Evolutionary conservation across 1,140 invertebrate species (phyloP).

Genomic region (Aphelenchoides besseyi): DNA sequence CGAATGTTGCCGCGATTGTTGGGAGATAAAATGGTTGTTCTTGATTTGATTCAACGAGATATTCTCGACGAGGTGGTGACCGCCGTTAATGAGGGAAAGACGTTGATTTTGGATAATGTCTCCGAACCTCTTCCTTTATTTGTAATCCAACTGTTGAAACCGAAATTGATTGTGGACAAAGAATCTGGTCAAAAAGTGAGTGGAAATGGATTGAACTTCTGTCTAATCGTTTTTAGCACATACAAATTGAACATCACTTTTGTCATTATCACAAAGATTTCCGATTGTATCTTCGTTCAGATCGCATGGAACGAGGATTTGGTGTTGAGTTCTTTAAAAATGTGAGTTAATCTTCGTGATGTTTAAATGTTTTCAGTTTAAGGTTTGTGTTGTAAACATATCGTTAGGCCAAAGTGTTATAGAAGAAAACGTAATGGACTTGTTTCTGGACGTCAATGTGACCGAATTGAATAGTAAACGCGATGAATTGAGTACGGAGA

Average conservation of each 20-base stretch:
- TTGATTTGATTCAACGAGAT: constrained; percentile 10
- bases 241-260: constrained; percentile 26
- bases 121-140: constrained; percentile 32
- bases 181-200: constrained; percentile 6
- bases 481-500: constrained; percentile 40
- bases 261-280: constrained; percentile 36
- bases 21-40: constrained; percentile 5
- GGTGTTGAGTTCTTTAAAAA: constrained; percentile 33
- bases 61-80: constrained; percentile 13
- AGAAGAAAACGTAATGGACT: constrained; percentile 35
- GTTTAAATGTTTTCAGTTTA: constrained; percentile 20
- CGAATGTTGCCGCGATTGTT: constrained; percentile 22
- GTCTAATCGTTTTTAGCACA: constrained; percentile 25
- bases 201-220: constrained; percentile 13
- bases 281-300: constrained; percentile 31
- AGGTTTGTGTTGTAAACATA: constrained; percentile 34
- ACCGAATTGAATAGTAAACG: constrained; percentile 30
- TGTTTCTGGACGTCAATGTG: constrained; percentile 33
- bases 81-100: constrained; percentile 20
- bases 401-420: constrained; percentile 28
- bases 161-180: constrained; percentile 24
- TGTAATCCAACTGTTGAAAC: constrained; percentile 28
- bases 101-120: constrained; percentile 36
- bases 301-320: constrained; percentile 19
- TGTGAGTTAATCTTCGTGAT: constrained; percentile 13